A percentile compares a stretch with the other conserved stretches of the same genome.
These are phyloP conservation scores for Amiota minor DNA, from an alignment of 2,888 invertebrate species.

Conservation along the genomic window DNA sequence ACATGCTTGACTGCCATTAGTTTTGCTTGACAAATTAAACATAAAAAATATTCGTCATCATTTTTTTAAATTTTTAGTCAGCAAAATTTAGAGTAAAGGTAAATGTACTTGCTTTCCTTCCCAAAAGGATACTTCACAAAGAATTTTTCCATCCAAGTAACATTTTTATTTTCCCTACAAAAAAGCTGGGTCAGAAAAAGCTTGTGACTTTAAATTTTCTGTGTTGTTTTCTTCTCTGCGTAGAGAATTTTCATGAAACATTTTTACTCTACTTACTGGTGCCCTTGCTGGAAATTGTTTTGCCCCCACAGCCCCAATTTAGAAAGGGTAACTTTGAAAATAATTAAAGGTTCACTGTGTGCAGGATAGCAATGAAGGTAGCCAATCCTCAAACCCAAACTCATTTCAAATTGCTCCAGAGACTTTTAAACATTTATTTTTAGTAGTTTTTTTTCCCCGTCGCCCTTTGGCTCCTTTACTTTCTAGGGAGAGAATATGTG, in stretches of 20 bases:
- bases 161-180: too few relatives aligned
- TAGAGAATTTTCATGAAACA: too few relatives aligned
- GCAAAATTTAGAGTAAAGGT: too few relatives aligned
- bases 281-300: not conserved
- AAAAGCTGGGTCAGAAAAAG: too few relatives aligned
- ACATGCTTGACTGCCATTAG: too few relatives aligned
- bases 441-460: not conserved
- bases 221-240: not conserved
- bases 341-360: constrained; percentile 56
- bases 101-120: too few relatives aligned
- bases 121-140: too few relatives aligned
- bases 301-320: not conserved
- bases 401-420: not conserved
- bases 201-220: not conserved
- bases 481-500: not conserved
- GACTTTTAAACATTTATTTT: constrained; percentile 45
- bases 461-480: not conserved
- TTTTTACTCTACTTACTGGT: too few relatives aligned
- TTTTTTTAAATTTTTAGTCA: too few relatives aligned
- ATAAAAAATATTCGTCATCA: too few relatives aligned
- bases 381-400: not conserved
- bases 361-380: not conserved
- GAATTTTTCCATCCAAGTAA: too few relatives aligned
- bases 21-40: too few relatives aligned
- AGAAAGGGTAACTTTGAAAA: constrained; percentile 48